phyloP scores from a whole-genome alignment of 2,888 invertebrate species.

The Mimumesa dahlbomi region DNA sequence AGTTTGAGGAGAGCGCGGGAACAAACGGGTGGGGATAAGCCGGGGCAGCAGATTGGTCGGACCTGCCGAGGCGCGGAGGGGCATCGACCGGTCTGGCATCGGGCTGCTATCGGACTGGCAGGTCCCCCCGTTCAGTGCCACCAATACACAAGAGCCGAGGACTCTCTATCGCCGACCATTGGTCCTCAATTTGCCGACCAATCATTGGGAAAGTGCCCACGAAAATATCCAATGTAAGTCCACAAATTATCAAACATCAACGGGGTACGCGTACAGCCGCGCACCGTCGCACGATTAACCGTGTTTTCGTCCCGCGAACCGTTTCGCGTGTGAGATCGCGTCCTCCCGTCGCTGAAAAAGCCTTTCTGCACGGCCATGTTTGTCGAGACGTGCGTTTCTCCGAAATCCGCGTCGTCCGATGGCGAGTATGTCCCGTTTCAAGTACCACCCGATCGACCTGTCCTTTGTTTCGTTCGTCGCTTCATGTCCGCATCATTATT shows the following conservation, averaged over 20 bases:
- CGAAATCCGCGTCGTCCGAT: conserved; percentile 50
- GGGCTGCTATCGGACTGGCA: conserved; percentile 78
- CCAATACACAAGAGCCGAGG: conserved; percentile 87
- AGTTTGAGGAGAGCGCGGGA: conserved; percentile 62
- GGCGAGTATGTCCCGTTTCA: conserved; percentile 35
- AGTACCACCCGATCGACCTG: conserved; percentile 2
- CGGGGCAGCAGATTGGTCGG: conserved; percentile 67
- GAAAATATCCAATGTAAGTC: conserved; percentile 89
- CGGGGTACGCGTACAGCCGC: conserved; percentile 59
- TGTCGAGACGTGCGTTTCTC: conserved; percentile 64
- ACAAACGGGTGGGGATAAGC: conserved; percentile 58
- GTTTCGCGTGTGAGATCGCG: conserved; percentile 26
- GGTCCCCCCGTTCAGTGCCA: conserved; percentile 83
- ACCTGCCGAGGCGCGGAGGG: conserved; percentile 66
- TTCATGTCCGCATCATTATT: too few relatives aligned
- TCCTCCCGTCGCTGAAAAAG: conserved; percentile 45
- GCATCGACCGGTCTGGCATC: conserved; percentile 77
- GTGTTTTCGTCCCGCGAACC: conserved; percentile 46
- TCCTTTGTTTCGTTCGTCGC: conserved; percentile 4
- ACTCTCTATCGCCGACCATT: conserved; percentile 88
- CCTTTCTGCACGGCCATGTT: conserved; percentile 73
- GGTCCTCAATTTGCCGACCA: conserved; percentile 93
- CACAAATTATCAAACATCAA: conserved; percentile 85
- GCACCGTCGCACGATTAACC: conserved; percentile 54
- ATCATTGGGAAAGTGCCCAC: conserved; percentile 91